Evolutionary conservation across 2,797 vertebrate species (phyloP).

Genomic region (Parotocinclus haroldoi): DNA sequence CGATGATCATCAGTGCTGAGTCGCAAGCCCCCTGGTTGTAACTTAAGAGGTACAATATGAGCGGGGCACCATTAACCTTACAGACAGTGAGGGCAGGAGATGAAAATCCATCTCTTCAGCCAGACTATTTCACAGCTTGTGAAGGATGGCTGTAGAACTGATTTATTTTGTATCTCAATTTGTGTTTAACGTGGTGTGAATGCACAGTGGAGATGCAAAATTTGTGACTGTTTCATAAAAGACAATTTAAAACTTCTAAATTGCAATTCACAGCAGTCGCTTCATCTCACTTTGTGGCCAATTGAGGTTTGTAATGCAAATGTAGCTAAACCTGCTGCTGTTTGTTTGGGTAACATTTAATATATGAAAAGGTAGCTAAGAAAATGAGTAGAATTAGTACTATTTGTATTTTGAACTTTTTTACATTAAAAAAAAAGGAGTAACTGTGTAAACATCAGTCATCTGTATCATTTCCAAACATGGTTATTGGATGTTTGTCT

Average conservation of each 20-base stretch:
- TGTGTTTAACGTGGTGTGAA: neutral
- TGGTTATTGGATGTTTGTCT: too few species aligned
- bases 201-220: neutral
- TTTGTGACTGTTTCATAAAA: neutral
- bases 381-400: too few species aligned
- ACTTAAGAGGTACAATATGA: constrained; percentile 16
- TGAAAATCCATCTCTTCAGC: constrained; percentile 21
- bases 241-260: constrained; percentile 3
- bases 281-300: constrained; percentile 4
- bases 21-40: constrained; percentile 51
- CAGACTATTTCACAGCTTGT: constrained; percentile 15
- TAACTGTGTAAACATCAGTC: too few species aligned
- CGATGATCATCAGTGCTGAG: neutral
- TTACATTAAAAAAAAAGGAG: too few species aligned
- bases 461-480: too few species aligned
- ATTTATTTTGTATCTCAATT: constrained; percentile 33
- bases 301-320: constrained; percentile 1
- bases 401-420: too few species aligned
- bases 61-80: constrained; percentile 26
- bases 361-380: neutral
- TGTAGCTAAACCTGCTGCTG: constrained; percentile 9
- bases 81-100: constrained; percentile 19
- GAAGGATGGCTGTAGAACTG: constrained; percentile 3
- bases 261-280: neutral
- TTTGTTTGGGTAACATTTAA: constrained; percentile 7